Evolutionary conservation across 2,797 vertebrate genomes (phyloP), one percentile per base, ranked within the genome.

Genomic region (Premnoplex brunnescens): DNA sequence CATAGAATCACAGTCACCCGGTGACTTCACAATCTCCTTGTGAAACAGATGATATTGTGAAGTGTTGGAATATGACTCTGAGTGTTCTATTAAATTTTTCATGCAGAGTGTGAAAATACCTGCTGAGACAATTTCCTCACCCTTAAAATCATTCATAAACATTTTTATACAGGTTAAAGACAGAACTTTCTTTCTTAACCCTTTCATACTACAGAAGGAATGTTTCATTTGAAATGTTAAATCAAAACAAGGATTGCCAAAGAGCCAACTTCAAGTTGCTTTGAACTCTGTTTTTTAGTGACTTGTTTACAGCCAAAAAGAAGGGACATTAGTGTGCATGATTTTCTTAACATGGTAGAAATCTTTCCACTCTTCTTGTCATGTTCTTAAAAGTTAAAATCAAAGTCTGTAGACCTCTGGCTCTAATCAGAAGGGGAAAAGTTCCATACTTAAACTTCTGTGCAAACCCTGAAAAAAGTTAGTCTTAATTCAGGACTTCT

Each of bases 71-170:
- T 80, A 93, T 27, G 77, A 91, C 79, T 89, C 72, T 49, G 20
- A 83, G 22, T 39, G 9, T 81, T 84, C 48, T 79, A 34, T 82
- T 81, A 74, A 71, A 46, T 66, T 89, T 89, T 92, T 91, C 32
- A 60, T 69, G 44, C 10, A 55, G 26, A 28, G 2, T 72, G 21
- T 30, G 21, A 95, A 46, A 88, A 89, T 79, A 88, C 16, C 37
- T 37, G 72, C 24, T 64, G 52, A 86, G 55, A 85, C 10, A 77
- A 81, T 24, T 80, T 88, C 48, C 23, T 63, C n/a, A 71, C 19
- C 8, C 73, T 64, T 71, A 56, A 96, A 95, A 59, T 10, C 0
- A 5, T 37, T 84, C 11, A 72, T 51, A 76, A 91, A 60, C 7
- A 37, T 39, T 67, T 68, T 69, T 81, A 91, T 27, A 54, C 8